Evolutionary conservation across 2,113 vertebrate species (phyloP), one percentile per base, ranked within the genome.

Genomic region (Bostrychus sinensis): DNA sequence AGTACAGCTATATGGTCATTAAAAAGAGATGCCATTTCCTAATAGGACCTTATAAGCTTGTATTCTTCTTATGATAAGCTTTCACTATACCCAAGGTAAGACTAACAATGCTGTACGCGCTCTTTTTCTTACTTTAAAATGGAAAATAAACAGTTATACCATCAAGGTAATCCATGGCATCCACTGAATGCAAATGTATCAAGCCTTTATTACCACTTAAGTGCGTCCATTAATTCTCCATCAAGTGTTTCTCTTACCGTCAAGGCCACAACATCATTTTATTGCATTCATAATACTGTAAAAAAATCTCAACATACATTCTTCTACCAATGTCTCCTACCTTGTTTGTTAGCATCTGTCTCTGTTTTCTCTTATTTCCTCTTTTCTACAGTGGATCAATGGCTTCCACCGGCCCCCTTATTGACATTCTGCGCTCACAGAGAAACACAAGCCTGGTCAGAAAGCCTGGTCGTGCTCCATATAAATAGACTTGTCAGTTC

Each of bases 401-500:
- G 68, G 19, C 63, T 16, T 70, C 69, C 76, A 74, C 72, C 53
- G 48, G 50, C 22, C 50, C 16, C 39, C 42, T 19, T 83, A 86
- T 87, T 77, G 88, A 86, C 78, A 46, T 78, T 66, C 1, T 36
- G 45, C 57, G 69, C 59, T 75, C 62, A 77, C 56, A 45, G 57
- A 25, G 86, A 77, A 83, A 87, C 83, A 39, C 38, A 75, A 87
- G 65, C 76, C 86, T 55, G 66, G 73, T 80, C 81, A 75, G 65
- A 63, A 75, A 71, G 77, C 19, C 54, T 64, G 7, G 36, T 43
- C 37, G 32, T 2, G 55, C 58, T 38, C 76, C 56, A 34, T 59
- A 80, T 70, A 79, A 85, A 90, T 83, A 83, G 76, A 86, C 72
- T 56, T 70, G 83, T 86, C 86, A 84, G 46, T 82, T 13, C 19